Conservation (phyloP, 2,888 invertebrate species). For the Aspidiotus destructor region DNA sequence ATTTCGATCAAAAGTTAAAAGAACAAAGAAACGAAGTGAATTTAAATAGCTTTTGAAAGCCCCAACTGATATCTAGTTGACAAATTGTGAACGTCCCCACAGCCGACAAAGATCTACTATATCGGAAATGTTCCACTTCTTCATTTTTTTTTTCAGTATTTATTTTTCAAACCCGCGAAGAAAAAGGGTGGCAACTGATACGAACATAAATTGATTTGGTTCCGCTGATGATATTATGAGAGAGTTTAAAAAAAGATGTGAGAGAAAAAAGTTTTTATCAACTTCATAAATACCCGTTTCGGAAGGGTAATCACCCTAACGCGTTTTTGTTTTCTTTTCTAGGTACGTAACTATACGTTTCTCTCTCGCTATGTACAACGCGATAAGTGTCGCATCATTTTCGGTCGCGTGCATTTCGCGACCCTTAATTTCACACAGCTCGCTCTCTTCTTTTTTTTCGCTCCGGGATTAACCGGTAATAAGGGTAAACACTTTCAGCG, state of each 20-base stretch:
- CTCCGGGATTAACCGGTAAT: constrained; percentile 1
- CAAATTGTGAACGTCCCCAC: too few relatives aligned
- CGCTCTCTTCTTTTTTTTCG: neutral
- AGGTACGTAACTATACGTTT: neutral
- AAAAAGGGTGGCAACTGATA: constrained; percentile 29
- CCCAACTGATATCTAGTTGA: too few relatives aligned
- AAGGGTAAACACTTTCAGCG: constrained; percentile 1
- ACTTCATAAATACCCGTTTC: constrained; percentile 2
- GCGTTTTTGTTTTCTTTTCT: constrained; percentile 19
- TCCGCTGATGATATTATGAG: constrained; percentile 12
- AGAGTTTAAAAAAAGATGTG: neutral
- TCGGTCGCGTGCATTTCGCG: constrained; percentile 21
- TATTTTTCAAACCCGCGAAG: constrained; percentile 11
- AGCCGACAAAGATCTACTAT: neutral
- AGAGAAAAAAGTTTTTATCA: neutral
- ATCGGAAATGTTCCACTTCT: neutral
- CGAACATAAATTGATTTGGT: constrained; percentile 30
- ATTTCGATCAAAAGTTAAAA: too few relatives aligned
- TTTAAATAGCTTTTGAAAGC: too few relatives aligned
- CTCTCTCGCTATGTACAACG: constrained; percentile 1
- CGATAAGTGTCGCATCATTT: constrained; percentile 29
- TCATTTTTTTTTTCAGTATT: neutral
- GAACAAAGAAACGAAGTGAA: too few relatives aligned
- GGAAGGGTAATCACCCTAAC: constrained; percentile 5
- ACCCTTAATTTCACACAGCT: constrained; percentile 20